Evolutionary conservation across 2,113 vertebrate species (phyloP), one percentile per base, ranked within the genome.

Genomic region (Balaeniceps rex): DNA sequence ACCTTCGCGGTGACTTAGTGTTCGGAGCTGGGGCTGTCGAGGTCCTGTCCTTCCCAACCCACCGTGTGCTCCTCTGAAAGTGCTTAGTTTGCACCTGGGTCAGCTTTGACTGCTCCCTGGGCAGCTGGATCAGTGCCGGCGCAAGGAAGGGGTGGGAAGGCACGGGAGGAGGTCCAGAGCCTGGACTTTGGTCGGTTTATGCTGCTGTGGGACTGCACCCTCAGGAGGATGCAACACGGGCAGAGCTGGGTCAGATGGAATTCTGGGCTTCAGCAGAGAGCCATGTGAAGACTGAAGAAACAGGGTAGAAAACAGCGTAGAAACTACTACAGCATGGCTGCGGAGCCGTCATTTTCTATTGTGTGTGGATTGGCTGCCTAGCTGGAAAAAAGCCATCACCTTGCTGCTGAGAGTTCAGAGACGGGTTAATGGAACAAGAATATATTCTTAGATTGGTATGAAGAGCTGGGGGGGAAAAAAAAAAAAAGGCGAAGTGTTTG

Each of bases 371-470:
- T 90, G 92, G 90, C 84, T 81, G 93, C 89, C 65, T 61, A 7
- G 69, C 87, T 95, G 94, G 94, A 94, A 87, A 74, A 75, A 79
- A 89, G 94, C 95, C 78, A 82, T 93, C 78, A 54, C 94, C 88
- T 91, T 75, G 31, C 72, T 84, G 86, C 52, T 2, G 17, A 22
- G 78, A 75, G 92, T 93, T 93, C 95, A 92, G 82, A 93, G 90
- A 26, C 0, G 0, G 96, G 92, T 89, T 94, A 85, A 4, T 64
- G 74, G 85, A 91, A 90, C 82, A 64, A 54, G 84, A 75, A 71
- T 64, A 55, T 75, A 26, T 91, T 75, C 84, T 64, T 47, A 78
- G 78, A 63, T 68, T 66, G 82, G 84, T 63, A 76, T 4, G 8
- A 54, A 70, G 87, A 71, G 51, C 83, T 71, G 76, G 42, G 12